phyloP scores from a whole-genome alignment of 2,797 vertebrate species.

The Apogon talboti region DNA sequence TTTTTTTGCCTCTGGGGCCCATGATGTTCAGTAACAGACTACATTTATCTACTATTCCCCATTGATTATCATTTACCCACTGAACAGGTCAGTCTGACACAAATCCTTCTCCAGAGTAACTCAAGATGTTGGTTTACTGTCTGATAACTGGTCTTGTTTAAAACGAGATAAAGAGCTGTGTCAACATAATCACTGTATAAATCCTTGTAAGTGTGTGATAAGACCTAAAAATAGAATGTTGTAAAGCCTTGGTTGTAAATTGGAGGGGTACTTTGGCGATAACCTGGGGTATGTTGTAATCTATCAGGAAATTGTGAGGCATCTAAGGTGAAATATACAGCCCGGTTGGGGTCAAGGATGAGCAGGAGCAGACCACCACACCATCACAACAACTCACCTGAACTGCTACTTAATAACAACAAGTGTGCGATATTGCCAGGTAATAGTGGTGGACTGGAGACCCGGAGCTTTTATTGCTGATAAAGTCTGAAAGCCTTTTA shows the following conservation, averaged over 20 bases:
- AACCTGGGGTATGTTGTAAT: slow-evolving; percentile 50
- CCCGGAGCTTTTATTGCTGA: slow-evolving; percentile 85
- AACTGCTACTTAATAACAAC: slow-evolving; percentile 71
- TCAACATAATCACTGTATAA: slow-evolving; percentile 41
- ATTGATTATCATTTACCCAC: slow-evolving; percentile 41
- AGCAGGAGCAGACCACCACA: slow-evolving; percentile 40
- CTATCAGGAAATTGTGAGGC: slow-evolving; percentile 31
- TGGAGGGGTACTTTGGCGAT: slow-evolving; percentile 28
- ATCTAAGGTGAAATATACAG: slow-evolving; percentile 35
- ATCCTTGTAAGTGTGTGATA: slow-evolving; percentile 38
- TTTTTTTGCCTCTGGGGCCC: too few species aligned
- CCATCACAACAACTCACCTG: slow-evolving; percentile 35
- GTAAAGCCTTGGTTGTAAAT: slow-evolving; percentile 37
- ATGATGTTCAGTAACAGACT: too few species aligned
- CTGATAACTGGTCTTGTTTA: slow-evolving; percentile 37
- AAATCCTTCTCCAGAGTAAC: slow-evolving; percentile 25
- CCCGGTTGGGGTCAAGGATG: slow-evolving; percentile 61
- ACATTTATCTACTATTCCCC: background rate
- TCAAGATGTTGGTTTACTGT: slow-evolving; percentile 19
- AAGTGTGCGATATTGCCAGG: slow-evolving; percentile 48
- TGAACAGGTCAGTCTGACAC: slow-evolving; percentile 10
- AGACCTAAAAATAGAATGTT: slow-evolving; percentile 21
- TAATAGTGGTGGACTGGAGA: slow-evolving; percentile 59
- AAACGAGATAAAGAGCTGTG: slow-evolving; percentile 44
- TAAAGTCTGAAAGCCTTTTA: slow-evolving; percentile 87